These are phyloP conservation scores for Corythaixoides concolor DNA, from an alignment of 2,113 vertebrate species.

Conservation along the genomic window DNA sequence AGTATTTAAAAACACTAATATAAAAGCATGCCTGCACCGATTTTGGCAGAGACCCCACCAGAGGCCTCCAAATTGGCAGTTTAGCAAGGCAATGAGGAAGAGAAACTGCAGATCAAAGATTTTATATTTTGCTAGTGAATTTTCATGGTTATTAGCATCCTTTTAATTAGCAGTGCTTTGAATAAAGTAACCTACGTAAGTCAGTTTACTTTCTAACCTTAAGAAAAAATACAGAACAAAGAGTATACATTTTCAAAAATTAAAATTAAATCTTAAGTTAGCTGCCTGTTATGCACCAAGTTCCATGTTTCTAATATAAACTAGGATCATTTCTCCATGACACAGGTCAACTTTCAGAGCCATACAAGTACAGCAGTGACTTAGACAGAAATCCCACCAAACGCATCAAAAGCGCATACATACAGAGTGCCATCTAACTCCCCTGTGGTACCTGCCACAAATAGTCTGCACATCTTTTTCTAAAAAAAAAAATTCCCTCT, in stretches of 20 bases:
- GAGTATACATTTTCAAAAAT: not conserved
- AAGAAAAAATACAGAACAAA: not conserved
- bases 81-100: conserved; percentile 7
- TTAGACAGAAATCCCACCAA: not conserved
- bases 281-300: not conserved
- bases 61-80: not conserved
- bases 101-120: not conserved
- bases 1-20: not conserved
- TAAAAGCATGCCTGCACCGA: not conserved
- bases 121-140: not conserved
- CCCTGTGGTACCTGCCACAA: not conserved
- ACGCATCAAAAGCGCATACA: not conserved
- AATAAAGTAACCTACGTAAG: not conserved
- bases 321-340: not conserved
- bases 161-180: not conserved
- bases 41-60: not conserved
- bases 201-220: not conserved
- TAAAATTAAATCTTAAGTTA: not conserved
- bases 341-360: not conserved
- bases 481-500: not conserved
- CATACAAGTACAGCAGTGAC: not conserved
- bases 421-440: not conserved
- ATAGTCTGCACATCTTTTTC: not conserved
- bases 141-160: not conserved
- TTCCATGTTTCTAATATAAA: not conserved